A percentile compares a stretch with the other conserved stretches of the same genome.
Conservation (phyloP, 2,797 vertebrate genomes). For the Helostoma temminkii region DNA sequence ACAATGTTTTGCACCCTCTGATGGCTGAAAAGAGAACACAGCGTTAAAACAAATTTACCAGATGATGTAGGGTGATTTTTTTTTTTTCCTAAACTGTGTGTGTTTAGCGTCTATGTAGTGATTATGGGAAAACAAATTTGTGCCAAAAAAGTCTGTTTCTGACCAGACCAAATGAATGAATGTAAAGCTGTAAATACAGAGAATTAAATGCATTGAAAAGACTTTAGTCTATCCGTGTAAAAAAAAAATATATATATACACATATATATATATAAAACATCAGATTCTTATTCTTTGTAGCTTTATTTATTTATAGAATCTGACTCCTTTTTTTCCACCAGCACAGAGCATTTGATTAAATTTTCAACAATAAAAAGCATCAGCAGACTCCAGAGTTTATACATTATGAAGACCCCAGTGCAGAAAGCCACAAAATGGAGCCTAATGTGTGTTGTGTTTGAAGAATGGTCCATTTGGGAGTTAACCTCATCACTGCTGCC, state of each 20-base stretch:
- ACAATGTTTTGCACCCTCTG: constrained; percentile 5
- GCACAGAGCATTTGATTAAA: constrained; percentile 20
- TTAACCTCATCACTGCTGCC: constrained; percentile 60
- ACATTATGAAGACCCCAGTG: constrained; percentile 44
- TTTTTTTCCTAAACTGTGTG: constrained; percentile 18
- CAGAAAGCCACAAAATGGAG: constrained; percentile 31
- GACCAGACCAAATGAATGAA: constrained; percentile 49
- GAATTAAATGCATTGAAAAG: constrained; percentile 44
- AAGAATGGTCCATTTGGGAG: constrained; percentile 40
- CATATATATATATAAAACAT: constrained; percentile 18
- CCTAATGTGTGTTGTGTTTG: constrained; percentile 16
- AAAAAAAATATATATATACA: too few relatives aligned
- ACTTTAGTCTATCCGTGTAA: constrained; percentile 31
- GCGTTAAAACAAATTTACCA: not conserved
- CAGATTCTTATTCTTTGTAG: constrained; percentile 45
- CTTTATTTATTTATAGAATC: constrained; percentile 5
- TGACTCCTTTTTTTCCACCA: not conserved
- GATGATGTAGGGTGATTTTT: not conserved
- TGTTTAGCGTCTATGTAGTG: constrained; percentile 31
- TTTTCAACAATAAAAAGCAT: constrained; percentile 27
- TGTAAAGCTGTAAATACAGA: constrained; percentile 63
- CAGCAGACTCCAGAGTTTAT: constrained; percentile 39
- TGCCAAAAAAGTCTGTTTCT: constrained; percentile 63
- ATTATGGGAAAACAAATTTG: constrained; percentile 19
- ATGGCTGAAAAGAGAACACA: constrained; percentile 24